A percentile compares a stretch with the other conserved stretches of the same genome.
Evolutionary conservation across 2,888 invertebrate genomes (phyloP).

Genomic region (Colostygia pectinataria): DNA sequence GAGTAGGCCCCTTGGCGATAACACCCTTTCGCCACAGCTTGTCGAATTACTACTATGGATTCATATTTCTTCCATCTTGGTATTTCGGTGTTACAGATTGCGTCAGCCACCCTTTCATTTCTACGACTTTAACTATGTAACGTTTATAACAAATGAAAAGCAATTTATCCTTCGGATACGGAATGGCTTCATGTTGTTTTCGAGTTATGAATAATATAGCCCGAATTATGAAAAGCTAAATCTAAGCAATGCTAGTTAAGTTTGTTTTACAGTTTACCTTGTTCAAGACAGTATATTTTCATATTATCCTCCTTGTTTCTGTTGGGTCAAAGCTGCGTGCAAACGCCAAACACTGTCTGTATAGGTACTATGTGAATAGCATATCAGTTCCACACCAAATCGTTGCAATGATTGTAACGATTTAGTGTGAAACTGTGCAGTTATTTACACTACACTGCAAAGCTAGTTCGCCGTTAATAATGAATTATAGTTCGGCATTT

Average conservation of each 20-base stretch:
- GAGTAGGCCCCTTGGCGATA: too few relatives aligned
- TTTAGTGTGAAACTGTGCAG: too few relatives aligned
- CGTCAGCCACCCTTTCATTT: conserved; percentile 31
- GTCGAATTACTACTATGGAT: background rate
- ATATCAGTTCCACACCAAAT: too few relatives aligned
- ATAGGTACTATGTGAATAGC: too few relatives aligned
- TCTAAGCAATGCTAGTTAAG: background rate
- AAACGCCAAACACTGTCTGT: too few relatives aligned
- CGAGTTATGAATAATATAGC: conserved; percentile 29
- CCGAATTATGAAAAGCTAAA: conserved; percentile 23
- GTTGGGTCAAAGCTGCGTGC: too few relatives aligned
- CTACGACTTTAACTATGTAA: conserved; percentile 33
- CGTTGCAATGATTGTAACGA: too few relatives aligned
- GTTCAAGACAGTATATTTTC: background rate
- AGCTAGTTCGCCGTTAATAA: too few relatives aligned
- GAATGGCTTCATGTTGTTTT: conserved; percentile 37
- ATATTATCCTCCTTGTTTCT: too few relatives aligned
- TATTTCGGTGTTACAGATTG: conserved; percentile 9
- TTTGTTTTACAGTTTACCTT: background rate
- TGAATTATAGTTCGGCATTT: background rate
- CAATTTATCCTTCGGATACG: conserved; percentile 40
- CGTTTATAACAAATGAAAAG: conserved; percentile 40
- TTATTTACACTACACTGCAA: too few relatives aligned
- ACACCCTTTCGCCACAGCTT: conserved; percentile 20
- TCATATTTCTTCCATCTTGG: conserved; percentile 6